phyloP scores from a whole-genome alignment of 2,888 invertebrate genomes.

The Folsomia manolachei region DNA sequence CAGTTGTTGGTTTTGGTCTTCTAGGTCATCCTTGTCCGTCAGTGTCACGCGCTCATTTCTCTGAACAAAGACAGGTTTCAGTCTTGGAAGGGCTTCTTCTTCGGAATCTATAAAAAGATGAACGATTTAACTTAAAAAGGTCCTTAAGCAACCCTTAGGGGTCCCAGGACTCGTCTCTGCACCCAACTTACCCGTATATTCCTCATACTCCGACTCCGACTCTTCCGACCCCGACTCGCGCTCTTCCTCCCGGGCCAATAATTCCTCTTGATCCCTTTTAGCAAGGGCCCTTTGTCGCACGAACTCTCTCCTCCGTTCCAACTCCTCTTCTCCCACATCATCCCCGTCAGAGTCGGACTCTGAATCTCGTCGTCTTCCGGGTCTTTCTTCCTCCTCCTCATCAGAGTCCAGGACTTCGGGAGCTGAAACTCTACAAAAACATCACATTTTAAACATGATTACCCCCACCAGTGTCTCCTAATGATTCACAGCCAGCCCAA shows the following conservation, averaged over 20 bases:
- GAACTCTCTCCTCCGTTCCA: conserved; percentile 73
- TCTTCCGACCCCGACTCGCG: conserved; percentile 57
- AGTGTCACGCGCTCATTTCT: conserved; percentile 92
- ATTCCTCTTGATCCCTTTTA: conserved; percentile 66
- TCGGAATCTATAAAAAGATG: conserved; percentile 63
- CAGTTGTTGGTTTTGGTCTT: conserved; percentile 75
- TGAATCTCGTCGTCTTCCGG: conserved; percentile 53
- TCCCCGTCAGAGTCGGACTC: conserved; percentile 65
- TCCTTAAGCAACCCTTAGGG: too few relatives aligned
- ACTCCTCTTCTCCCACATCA: conserved; percentile 79
- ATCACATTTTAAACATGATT: not conserved
- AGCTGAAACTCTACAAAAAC: conserved; percentile 52
- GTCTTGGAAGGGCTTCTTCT: conserved; percentile 83
- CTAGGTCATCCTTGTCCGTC: conserved; percentile 88
- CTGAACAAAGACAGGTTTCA: conserved; percentile 92
- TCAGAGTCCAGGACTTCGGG: conserved; percentile 66
- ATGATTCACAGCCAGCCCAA: not conserved
- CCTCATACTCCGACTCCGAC: conserved; percentile 70
- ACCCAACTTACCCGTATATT: conserved; percentile 63
- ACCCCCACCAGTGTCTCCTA: not conserved
- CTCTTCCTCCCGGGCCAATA: conserved; percentile 72
- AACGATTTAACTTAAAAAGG: not conserved
- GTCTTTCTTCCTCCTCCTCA: conserved; percentile 56
- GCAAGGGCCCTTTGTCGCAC: conserved; percentile 66
- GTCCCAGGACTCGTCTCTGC: too few relatives aligned